A percentile compares a stretch with the other conserved stretches of the same genome.
These are phyloP conservation scores for Festucalex cinctus DNA, from an alignment of 2,113 vertebrate species.

Conservation along the genomic window DNA sequence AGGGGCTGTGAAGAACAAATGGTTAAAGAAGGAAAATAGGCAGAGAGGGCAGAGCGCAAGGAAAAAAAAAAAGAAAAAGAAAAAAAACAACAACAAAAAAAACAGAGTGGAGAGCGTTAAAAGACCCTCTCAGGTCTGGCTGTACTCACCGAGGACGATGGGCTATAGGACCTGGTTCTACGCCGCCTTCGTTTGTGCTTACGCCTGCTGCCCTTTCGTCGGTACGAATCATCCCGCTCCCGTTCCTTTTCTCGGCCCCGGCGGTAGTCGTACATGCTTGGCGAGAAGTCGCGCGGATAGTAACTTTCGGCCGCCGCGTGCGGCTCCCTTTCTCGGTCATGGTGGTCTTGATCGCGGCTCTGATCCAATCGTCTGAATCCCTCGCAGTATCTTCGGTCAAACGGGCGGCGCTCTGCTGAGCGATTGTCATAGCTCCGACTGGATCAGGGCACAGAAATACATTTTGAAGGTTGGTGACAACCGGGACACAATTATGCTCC, in stretches of 20 bases:
- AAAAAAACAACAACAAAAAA: constrained; percentile 30
- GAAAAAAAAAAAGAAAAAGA: constrained; percentile 23
- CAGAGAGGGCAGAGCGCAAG: constrained; percentile 49
- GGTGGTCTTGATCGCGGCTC: constrained; percentile 75
- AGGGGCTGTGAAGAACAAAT: constrained; percentile 65
- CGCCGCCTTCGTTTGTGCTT: constrained; percentile 94
- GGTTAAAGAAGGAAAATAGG: constrained; percentile 65
- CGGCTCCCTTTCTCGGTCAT: constrained; percentile 72
- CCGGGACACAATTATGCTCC: not conserved
- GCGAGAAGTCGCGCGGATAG: constrained; percentile 79
- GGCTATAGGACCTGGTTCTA: constrained; percentile 96
- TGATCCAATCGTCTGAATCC: constrained; percentile 84
- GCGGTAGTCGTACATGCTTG: constrained; percentile 84
- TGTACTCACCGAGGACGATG: constrained; percentile 95
- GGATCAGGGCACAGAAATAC: constrained; percentile 6
- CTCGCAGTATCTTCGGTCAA: constrained; percentile 85
- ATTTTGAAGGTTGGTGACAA: not conserved
- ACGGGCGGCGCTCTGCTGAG: constrained; percentile 81
- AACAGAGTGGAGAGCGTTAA: constrained; percentile 50
- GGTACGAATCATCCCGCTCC: constrained; percentile 66
- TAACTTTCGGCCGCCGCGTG: constrained; percentile 77
- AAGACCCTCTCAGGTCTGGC: constrained; percentile 48
- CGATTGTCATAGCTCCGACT: constrained; percentile 83
- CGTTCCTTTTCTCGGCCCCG: constrained; percentile 83
- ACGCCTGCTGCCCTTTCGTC: constrained; percentile 93